phyloP scores from a whole-genome alignment of 2,113 vertebrate species.

The Varanus komodoensis region DNA sequence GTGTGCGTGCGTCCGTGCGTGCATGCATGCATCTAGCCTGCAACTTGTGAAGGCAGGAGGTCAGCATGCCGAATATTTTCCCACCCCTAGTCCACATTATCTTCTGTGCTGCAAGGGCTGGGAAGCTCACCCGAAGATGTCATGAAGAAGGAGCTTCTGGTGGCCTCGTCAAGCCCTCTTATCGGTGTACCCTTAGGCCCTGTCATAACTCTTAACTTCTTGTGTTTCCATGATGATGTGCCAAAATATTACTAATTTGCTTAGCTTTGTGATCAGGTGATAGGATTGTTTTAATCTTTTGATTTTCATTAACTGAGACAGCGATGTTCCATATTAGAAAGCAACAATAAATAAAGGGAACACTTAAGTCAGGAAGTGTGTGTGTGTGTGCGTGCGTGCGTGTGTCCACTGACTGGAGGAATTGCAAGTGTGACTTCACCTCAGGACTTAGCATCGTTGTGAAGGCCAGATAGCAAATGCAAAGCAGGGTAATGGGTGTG shows the following conservation, averaged over 20 bases:
- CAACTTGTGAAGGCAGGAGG: not conserved
- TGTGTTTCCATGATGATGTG: not conserved
- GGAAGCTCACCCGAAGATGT: not conserved
- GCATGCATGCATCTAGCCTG: not conserved
- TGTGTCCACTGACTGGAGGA: not conserved
- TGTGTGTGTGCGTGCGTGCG: not conserved
- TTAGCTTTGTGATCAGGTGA: slow-evolving; percentile 19
- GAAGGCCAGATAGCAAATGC: slow-evolving; percentile 1
- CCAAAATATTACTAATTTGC: not conserved
- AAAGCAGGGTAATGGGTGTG: not conserved
- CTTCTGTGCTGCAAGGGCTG: not conserved
- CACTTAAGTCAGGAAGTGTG: not conserved
- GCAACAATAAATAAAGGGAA: not conserved
- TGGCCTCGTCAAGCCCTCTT: not conserved
- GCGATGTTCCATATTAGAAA: slow-evolving; percentile 22
- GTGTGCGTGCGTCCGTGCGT: too few relatives aligned
- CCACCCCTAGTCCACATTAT: not conserved
- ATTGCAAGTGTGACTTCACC: slow-evolving; percentile 9
- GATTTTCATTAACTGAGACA: not conserved
- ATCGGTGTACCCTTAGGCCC: not conserved
- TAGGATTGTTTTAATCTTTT: not conserved
- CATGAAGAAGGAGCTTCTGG: not conserved
- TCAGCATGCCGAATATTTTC: not conserved
- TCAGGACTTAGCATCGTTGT: not conserved
- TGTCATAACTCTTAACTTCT: not conserved